These are phyloP conservation scores for Austrofundulus limnaeus DNA, from an alignment of 2,113 vertebrate species.

Conservation along the genomic window DNA sequence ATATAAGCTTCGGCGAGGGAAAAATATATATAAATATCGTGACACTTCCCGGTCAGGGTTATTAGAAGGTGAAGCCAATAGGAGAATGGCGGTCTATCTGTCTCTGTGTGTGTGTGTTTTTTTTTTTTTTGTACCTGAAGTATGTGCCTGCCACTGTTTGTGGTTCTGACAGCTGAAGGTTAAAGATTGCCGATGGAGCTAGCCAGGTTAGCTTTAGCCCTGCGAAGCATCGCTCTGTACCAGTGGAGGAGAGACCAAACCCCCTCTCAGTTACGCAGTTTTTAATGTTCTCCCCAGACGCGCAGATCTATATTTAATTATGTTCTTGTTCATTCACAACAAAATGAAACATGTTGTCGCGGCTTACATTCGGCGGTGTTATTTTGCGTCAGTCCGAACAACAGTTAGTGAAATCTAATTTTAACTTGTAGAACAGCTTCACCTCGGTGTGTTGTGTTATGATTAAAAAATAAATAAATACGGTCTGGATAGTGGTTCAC, in stretches of 20 bases:
- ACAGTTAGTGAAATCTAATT: slow-evolving; percentile 1
- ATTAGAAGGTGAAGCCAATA: slow-evolving; percentile 25
- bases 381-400: not conserved
- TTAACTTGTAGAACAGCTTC: slow-evolving; percentile 44
- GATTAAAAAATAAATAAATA: not conserved
- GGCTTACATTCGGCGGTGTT: not conserved
- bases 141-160: slow-evolving; percentile 28
- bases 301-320: not conserved
- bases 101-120: too few species aligned
- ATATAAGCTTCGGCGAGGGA: not conserved
- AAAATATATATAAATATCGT: too few species aligned
- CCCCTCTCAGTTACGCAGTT: slow-evolving; percentile 40
- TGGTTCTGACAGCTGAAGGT: slow-evolving; percentile 70
- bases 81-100: slow-evolving; percentile 7
- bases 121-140: slow-evolving; percentile 41
- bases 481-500: not conserved
- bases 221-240: not conserved
- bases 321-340: not conserved
- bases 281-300: not conserved
- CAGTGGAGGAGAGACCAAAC: slow-evolving; percentile 55
- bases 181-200: slow-evolving; percentile 71
- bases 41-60: slow-evolving; percentile 27
- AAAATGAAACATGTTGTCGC: not conserved
- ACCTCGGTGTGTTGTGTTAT: not conserved
- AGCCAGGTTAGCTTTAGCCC: slow-evolving; percentile 65